Evolutionary conservation across 1,140 invertebrate genomes (phyloP), one percentile per base, ranked within the genome.

Genomic region (Holotrichia oblita): DNA sequence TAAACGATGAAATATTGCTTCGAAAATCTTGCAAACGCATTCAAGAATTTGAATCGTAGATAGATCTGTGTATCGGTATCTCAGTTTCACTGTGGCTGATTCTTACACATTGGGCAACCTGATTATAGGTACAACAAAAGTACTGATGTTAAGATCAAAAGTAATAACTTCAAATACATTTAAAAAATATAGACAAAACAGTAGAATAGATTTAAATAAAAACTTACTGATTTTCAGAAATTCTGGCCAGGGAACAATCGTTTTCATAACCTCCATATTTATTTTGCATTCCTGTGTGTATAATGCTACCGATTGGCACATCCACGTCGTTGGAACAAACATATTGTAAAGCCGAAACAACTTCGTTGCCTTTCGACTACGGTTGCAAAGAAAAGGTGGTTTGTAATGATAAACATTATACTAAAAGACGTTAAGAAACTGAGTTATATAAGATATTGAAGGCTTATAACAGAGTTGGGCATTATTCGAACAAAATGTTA

Each of bases 281-380:
- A 88, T 99, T 99, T 87, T 99, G 98, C 97, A 99, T 99, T 78
- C 98, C 98, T 6, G 98, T 99, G 84, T 99, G 98, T 81, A 98
- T 96, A 78, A 99, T 98, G 83, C 94, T 94, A 27, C 97, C 98
- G 41, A 98, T 90, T 0, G 97, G 95, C 9, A 98, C 95, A 87
- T 99, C 96, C 17, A 99, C 95, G 88, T 99, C 94, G 87, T 99
- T 99, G 27, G 97, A 98, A 85, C 98, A 99, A 10, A 99, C 87
- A 85, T 96, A 96, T 87, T 99, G 98, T 12, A 99, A 88, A 72
- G 94, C 91, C 55, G 97, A 91, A 0, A 99, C 93, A 0, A 98
- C 97, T 89, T 99, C 97, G 72, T 90, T 90, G 6, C 94, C 95
- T 84, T 94, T 93, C 2, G 94, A 95, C 92, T 93, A 81, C 78